Conservation (phyloP, 53 echinoderm and acorn worm genomes). For the Crossaster papposus region DNA sequence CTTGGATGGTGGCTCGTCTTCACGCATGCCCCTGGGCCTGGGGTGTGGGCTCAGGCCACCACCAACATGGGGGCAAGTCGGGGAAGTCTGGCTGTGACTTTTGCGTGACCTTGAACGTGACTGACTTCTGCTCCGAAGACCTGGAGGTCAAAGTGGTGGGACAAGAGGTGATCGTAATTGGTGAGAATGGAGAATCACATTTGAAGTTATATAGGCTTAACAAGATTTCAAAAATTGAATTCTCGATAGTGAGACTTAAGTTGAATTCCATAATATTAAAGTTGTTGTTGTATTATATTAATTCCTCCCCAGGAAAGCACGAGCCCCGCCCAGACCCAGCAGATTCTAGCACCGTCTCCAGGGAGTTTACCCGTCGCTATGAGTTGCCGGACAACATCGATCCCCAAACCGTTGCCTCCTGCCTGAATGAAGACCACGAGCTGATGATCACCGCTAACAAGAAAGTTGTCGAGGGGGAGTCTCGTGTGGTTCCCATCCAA, state of each 20-base stretch:
- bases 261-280: not conserved
- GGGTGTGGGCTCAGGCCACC: conserved; percentile 12
- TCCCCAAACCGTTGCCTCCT: conserved; percentile 67
- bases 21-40: conserved; percentile 31
- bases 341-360: conserved; percentile 52
- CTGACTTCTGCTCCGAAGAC: conserved; percentile 63
- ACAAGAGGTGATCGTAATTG: conserved; percentile 64
- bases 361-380: conserved; percentile 73
- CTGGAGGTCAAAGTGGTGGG: conserved; percentile 76
- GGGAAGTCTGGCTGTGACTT: conserved; percentile 46
- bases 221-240: too few species aligned
- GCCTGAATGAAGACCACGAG: conserved; percentile 61
- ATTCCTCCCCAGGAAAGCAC: conserved; percentile 52
- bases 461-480: conserved; percentile 49
- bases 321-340: conserved; percentile 66
- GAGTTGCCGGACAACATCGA: conserved; percentile 70
- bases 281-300: not conserved
- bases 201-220: too few species aligned
- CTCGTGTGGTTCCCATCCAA: conserved; percentile 42
- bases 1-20: conserved; percentile 21
- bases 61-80: not conserved
- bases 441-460: conserved; percentile 69
- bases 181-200: not conserved
- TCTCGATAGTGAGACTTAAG: too few species aligned
- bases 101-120: conserved; percentile 69